Conservation (phyloP, 1,140 invertebrate genomes). For the Euglossa dilemma region DNA sequence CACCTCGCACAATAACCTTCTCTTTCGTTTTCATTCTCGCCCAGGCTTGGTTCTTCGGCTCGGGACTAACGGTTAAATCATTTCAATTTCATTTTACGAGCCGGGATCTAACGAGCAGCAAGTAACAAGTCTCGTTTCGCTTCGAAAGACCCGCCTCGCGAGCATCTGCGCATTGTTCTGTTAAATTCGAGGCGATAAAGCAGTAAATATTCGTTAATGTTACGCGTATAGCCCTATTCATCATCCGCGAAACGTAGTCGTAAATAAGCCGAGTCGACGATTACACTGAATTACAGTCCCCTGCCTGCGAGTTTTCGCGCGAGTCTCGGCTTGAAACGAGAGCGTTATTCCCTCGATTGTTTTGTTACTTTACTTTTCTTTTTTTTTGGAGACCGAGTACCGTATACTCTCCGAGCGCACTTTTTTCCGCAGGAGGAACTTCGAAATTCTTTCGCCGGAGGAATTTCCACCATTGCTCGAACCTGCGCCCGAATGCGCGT, state of each 20-base stretch:
- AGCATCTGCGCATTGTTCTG: constrained; percentile 9
- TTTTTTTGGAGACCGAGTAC: too few relatives aligned
- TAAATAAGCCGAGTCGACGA: background rate
- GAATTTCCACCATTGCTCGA: too few relatives aligned
- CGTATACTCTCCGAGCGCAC: too few relatives aligned
- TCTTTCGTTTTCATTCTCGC: background rate
- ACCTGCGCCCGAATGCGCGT: too few relatives aligned
- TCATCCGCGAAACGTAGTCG: background rate
- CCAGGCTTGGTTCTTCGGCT: too few relatives aligned
- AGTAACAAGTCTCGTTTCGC: background rate
- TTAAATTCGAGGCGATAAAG: constrained; percentile 2
- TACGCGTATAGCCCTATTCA: background rate
- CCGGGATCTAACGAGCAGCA: background rate
- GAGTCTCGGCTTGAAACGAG: too few relatives aligned
- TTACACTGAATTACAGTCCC: background rate
- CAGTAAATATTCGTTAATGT: constrained; percentile 27
- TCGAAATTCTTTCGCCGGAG: too few relatives aligned
- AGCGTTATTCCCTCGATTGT: background rate
- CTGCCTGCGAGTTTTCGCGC: background rate
- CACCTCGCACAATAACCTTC: background rate
- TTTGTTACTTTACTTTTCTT: background rate
- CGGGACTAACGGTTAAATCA: background rate
- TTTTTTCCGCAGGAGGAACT: too few relatives aligned
- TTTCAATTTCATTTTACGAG: constrained; percentile 2
- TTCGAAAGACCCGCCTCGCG: background rate